A percentile compares a stretch with the other conserved stretches of the same genome.
Conservation (phyloP, 1,140 invertebrate genomes). For the Mercenaria mercenaria region DNA sequence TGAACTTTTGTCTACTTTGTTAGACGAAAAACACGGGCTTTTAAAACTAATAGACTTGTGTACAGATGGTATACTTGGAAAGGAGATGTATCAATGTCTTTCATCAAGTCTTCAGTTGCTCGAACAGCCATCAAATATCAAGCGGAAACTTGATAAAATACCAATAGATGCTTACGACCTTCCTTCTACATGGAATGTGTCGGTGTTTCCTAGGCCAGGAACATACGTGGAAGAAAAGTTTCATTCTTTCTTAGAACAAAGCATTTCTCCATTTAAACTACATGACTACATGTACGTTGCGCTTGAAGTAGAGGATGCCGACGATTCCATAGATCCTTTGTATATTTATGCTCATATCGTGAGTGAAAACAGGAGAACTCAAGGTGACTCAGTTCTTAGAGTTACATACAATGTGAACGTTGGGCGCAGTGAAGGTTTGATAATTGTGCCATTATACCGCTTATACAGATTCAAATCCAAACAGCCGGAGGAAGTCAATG, state of each 20-base stretch:
- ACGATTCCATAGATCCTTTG: background rate
- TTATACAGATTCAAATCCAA: conserved; percentile 20
- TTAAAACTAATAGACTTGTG: background rate
- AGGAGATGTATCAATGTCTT: background rate
- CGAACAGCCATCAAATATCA: background rate
- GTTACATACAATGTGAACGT: conserved; percentile 16
- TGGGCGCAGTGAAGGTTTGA: background rate
- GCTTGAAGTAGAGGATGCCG: conserved; percentile 14
- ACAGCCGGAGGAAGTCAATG: conserved; percentile 10
- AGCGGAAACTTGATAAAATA: background rate
- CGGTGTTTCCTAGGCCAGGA: background rate
- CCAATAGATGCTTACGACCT: conserved; percentile 6
- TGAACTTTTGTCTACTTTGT: background rate
- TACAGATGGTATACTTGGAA: background rate
- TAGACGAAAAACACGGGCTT: background rate
- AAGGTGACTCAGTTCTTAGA: background rate
- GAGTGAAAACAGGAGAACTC: background rate
- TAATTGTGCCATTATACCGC: conserved; percentile 54
- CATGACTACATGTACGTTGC: conserved; percentile 56
- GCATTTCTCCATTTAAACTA: conserved; percentile 21
- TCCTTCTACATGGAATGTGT: background rate
- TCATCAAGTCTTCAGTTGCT: background rate
- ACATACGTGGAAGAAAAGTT: conserved; percentile 29
- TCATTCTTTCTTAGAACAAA: conserved; percentile 41
- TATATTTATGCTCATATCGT: conserved; percentile 56